Conservation (phyloP, 2,888 invertebrate species). For the Athalia rosae region DNA sequence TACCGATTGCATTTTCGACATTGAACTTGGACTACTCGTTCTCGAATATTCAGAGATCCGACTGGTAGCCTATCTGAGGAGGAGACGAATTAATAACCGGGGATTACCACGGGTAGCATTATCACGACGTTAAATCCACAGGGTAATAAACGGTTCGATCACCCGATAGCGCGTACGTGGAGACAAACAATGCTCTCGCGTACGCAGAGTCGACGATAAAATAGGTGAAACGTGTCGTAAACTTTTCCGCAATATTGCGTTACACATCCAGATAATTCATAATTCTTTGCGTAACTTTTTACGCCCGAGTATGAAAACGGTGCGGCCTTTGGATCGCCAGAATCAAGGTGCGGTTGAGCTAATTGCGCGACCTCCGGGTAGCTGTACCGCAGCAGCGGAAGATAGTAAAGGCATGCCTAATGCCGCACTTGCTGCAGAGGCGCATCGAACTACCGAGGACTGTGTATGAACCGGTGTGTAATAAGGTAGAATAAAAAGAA, state of each 20-base stretch:
- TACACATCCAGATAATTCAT: too few species aligned
- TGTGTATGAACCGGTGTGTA: background rate
- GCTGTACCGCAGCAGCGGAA: constrained; percentile 17
- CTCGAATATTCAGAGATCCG: background rate
- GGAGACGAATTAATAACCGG: too few species aligned
- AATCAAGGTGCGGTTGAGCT: constrained; percentile 39
- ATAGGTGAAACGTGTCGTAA: too few species aligned
- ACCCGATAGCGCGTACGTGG: too few species aligned
- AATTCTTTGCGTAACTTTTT: background rate
- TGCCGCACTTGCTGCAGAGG: background rate
- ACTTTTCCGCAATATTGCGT: too few species aligned
- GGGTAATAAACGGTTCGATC: too few species aligned
- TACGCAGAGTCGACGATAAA: too few species aligned
- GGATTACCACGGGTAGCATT: too few species aligned
- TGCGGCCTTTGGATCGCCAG: constrained; percentile 23
- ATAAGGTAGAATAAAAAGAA: background rate
- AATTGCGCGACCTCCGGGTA: constrained; percentile 35
- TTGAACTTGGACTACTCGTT: background rate
- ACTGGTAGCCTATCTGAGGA: background rate
- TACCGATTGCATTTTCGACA: too few species aligned
- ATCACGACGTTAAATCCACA: too few species aligned
- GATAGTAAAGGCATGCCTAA: constrained; percentile 3
- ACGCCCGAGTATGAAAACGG: constrained; percentile 10
- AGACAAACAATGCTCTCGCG: too few species aligned
- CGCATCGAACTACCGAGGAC: constrained; percentile 14